Percentiles rank a stretch among this genome's conserved stretches.
Conservation (phyloP, 92 coral and sea anemone species). For the Umimayanthus kanabou region DNA sequence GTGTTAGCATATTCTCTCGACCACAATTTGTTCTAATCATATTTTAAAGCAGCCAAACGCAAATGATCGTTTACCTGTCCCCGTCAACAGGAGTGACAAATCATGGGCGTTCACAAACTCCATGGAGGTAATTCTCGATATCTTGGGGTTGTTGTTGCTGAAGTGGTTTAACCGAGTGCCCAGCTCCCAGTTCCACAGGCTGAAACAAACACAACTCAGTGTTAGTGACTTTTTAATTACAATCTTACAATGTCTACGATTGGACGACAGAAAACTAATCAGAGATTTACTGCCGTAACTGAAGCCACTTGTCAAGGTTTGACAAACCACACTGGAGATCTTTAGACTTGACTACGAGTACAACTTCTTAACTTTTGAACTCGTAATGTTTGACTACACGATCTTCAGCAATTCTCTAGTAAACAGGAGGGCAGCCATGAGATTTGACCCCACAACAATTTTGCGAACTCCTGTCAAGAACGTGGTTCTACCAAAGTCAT, state of each 20-base stretch:
- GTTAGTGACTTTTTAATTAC: neutral
- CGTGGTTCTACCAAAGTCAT: no score
- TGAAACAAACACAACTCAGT: conserved; percentile 12
- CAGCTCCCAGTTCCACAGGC: conserved; percentile 93
- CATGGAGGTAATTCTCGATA: conserved; percentile 90
- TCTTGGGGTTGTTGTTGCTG: conserved; percentile 78
- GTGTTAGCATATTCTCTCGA: neutral
- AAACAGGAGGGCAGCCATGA: no score
- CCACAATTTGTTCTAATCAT: neutral
- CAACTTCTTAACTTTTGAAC: no score
- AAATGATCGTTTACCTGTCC: conserved; percentile 66
- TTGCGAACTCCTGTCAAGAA: no score
- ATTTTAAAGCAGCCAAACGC: neutral
- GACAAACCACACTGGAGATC: no score
- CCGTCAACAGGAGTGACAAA: conserved; percentile 85
- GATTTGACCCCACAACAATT: no score
- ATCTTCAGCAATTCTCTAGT: no score
- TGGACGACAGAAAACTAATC: neutral
- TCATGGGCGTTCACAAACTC: conserved; percentile 93
- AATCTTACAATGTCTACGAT: neutral
- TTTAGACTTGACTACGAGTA: no score
- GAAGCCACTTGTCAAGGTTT: no score
- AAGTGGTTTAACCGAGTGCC: conserved; percentile 83
- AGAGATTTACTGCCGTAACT: neutral
- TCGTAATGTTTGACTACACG: no score